A percentile compares a stretch with the other conserved stretches of the same genome.
Conservation (phyloP, 37 sponge, comb jelly and placozoan genomes). For the Hormiphora californensis region DNA sequence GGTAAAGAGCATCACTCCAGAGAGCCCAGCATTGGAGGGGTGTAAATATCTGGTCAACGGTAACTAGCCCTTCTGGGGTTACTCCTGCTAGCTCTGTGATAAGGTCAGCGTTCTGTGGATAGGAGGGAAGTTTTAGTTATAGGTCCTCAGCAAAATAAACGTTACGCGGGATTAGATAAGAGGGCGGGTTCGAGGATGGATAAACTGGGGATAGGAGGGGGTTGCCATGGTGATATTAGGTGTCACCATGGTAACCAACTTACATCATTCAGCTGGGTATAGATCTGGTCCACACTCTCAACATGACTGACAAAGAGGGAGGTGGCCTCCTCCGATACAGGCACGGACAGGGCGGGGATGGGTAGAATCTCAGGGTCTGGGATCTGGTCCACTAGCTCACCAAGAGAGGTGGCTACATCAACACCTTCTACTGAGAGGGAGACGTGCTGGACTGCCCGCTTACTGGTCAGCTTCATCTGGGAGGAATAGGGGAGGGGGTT, state of each 20-base stretch:
- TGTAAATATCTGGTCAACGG: not conserved
- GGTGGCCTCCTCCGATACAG: not conserved
- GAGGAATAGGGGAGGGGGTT: not conserved
- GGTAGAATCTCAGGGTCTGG: constrained; percentile 11
- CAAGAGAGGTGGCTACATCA: not conserved
- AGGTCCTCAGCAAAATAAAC: too few relatives aligned
- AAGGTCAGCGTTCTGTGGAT: not conserved
- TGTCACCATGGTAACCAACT: too few relatives aligned
- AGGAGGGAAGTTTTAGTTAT: too few relatives aligned
- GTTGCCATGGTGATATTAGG: not conserved
- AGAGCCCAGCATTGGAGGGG: not conserved
- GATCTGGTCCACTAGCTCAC: not conserved
- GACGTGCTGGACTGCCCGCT: not conserved
- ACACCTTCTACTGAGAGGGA: not conserved
- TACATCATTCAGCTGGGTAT: not conserved
- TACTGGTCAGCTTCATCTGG: not conserved
- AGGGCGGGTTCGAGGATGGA: not conserved
- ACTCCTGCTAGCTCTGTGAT: not conserved
- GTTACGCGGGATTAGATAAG: not conserved
- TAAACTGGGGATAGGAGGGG: not conserved
- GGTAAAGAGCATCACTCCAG: not conserved
- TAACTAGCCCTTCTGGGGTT: not conserved
- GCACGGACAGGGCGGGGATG: not conserved
- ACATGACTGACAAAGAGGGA: not conserved
- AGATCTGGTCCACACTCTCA: not conserved